Evolutionary conservation across 1,140 invertebrate species (phyloP).

Genomic region (Aphaenogaster floridana): DNA sequence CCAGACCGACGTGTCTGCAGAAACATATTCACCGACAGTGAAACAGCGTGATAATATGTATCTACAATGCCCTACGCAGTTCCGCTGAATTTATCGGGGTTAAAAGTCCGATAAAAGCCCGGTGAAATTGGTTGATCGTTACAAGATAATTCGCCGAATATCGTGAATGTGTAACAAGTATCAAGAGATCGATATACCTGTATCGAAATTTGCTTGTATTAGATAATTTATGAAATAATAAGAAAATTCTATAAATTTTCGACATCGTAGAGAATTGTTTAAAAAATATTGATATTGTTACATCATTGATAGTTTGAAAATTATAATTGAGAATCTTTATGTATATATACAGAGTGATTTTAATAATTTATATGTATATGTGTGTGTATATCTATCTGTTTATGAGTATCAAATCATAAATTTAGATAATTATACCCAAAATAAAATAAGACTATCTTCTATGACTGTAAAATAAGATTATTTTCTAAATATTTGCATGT

Average conservation of each 20-base stretch:
- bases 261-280: background rate
- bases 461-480: background rate
- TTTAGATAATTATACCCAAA: background rate
- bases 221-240: background rate
- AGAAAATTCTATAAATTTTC: background rate
- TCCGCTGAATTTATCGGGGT: constrained; percentile 43
- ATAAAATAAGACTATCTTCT: background rate
- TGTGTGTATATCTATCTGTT: background rate
- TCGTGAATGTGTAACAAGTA: constrained; percentile 1
- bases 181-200: background rate
- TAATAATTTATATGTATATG: background rate
- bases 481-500: background rate
- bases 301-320: background rate
- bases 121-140: constrained; percentile 36
- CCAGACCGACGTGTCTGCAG: constrained; percentile 23
- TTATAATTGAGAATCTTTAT: background rate
- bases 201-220: background rate
- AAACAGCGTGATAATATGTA: constrained; percentile 64
- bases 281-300: background rate
- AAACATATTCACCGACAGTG: constrained; percentile 64
- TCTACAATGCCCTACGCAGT: constrained; percentile 47
- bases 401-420: background rate
- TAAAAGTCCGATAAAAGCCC: constrained; percentile 44
- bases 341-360: background rate
- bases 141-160: constrained; percentile 17